Conservation (phyloP, 2,797 vertebrate genomes). For the Mallotus villosus region DNA sequence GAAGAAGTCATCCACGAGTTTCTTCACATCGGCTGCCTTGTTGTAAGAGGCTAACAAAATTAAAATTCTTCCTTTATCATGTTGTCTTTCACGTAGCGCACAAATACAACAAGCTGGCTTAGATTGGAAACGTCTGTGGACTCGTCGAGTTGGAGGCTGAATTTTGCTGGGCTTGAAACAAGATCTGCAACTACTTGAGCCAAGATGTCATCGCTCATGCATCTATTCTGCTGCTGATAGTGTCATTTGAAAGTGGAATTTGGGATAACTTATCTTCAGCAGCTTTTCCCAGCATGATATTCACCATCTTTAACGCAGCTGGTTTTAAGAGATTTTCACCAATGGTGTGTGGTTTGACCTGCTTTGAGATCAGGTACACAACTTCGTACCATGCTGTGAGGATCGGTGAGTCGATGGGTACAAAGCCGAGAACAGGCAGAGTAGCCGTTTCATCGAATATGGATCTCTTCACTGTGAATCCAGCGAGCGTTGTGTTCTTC, state of each 20-base stretch:
- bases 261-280: slow-evolving; percentile 20
- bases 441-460: slow-evolving; percentile 29
- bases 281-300: slow-evolving; percentile 6
- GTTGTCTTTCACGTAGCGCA: slow-evolving; percentile 30
- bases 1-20: slow-evolving; percentile 39
- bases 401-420: slow-evolving; percentile 30
- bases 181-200: not conserved
- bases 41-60: slow-evolving; percentile 30
- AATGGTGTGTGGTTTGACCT: slow-evolving; percentile 29
- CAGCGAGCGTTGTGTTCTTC: slow-evolving; percentile 23
- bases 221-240: not conserved
- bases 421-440: slow-evolving; percentile 3
- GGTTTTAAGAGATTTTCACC: slow-evolving; percentile 33
- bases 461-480: slow-evolving; percentile 29
- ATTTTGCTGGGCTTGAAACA: slow-evolving; percentile 7
- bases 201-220: slow-evolving; percentile 5
- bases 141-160: slow-evolving; percentile 5
- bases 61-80: slow-evolving; percentile 27
- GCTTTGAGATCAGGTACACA: slow-evolving; percentile 33
- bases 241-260: slow-evolving; percentile 15
- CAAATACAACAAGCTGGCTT: slow-evolving; percentile 26
- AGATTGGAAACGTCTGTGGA: slow-evolving; percentile 1
- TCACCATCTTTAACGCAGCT: not conserved
- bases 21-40: slow-evolving; percentile 34
- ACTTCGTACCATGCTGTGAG: slow-evolving; percentile 36